Evolutionary conservation across 2,888 invertebrate genomes (phyloP).

Genomic region (Caenorhabditis panamensis): DNA sequence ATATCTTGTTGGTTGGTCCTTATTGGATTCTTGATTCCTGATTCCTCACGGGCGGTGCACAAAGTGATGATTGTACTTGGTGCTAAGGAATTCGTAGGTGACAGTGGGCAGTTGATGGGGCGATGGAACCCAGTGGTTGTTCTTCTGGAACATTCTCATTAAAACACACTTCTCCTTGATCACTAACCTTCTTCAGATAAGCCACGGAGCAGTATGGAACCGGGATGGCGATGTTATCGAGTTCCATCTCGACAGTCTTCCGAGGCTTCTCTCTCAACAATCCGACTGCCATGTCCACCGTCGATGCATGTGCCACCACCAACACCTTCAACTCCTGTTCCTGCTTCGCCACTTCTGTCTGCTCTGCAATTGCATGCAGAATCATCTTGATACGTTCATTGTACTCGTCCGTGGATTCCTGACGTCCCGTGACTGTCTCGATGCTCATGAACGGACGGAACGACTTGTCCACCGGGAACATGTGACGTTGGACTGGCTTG

Average conservation of each 20-base stretch:
- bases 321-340: conserved; percentile 53
- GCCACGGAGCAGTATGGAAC: conserved; percentile 68
- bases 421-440: conserved; percentile 43
- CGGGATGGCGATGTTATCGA: conserved; percentile 61
- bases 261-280: conserved; percentile 63
- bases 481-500: conserved; percentile 51
- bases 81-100: conserved; percentile 59
- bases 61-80: conserved; percentile 53
- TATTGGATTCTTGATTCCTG: too few species aligned
- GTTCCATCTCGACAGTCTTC: conserved; percentile 51
- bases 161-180: neutral
- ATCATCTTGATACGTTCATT: conserved; percentile 64
- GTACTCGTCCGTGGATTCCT: conserved; percentile 65
- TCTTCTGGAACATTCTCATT: conserved; percentile 49
- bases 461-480: conserved; percentile 61
- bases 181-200: conserved; percentile 45
- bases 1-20: too few species aligned
- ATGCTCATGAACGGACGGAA: conserved; percentile 51
- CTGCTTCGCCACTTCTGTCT: conserved; percentile 12
- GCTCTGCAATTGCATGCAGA: conserved; percentile 56
- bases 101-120: conserved; percentile 57
- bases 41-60: conserved; percentile 50
- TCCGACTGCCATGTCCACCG: conserved; percentile 76
- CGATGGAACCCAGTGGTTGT: conserved; percentile 53
- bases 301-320: conserved; percentile 74